A percentile compares a stretch with the other conserved stretches of the same genome.
Evolutionary conservation across 2,888 invertebrate species (phyloP).

Genomic region (Eupithecia vulgata): DNA sequence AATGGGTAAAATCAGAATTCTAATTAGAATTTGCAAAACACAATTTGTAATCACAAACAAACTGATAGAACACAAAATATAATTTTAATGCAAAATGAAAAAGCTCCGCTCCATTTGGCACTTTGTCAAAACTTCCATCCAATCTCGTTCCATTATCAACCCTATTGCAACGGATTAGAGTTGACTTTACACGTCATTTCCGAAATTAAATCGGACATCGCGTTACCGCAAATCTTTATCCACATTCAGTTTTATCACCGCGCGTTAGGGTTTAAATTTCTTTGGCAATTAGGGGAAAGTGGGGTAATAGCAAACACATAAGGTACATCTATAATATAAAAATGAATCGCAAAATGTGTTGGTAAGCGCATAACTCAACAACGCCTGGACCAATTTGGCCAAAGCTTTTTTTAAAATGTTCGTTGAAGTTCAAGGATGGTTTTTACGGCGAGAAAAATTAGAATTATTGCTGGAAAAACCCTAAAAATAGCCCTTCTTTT

Average conservation of each 20-base stretch:
- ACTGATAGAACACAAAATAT: constrained; percentile 36
- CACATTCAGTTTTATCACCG: constrained; percentile 36
- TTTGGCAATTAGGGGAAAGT: constrained; percentile 31
- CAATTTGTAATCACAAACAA: constrained; percentile 17
- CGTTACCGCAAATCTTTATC: constrained; percentile 41
- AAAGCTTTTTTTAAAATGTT: too few species aligned
- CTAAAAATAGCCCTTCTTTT: too few species aligned
- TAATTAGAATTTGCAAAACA: too few species aligned
- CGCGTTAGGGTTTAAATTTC: constrained; percentile 40
- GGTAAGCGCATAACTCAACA: too few species aligned
- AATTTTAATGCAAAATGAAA: constrained; percentile 43
- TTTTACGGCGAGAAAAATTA: too few species aligned
- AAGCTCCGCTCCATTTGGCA: constrained; percentile 44
- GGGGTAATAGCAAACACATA: not conserved
- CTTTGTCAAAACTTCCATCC: constrained; percentile 42
- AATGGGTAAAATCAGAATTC: too few species aligned
- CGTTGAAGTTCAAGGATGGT: too few species aligned
- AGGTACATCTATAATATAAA: too few species aligned
- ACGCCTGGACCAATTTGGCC: too few species aligned
- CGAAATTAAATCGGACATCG: constrained; percentile 34
- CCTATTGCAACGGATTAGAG: constrained; percentile 28
- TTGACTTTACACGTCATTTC: constrained; percentile 25
- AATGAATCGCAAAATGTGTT: too few species aligned
- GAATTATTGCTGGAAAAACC: too few species aligned
- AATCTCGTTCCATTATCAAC: constrained; percentile 25